Base-by-base conservation (phyloP, 2,888 invertebrate genomes). In the Acleris holmiana region DNA sequence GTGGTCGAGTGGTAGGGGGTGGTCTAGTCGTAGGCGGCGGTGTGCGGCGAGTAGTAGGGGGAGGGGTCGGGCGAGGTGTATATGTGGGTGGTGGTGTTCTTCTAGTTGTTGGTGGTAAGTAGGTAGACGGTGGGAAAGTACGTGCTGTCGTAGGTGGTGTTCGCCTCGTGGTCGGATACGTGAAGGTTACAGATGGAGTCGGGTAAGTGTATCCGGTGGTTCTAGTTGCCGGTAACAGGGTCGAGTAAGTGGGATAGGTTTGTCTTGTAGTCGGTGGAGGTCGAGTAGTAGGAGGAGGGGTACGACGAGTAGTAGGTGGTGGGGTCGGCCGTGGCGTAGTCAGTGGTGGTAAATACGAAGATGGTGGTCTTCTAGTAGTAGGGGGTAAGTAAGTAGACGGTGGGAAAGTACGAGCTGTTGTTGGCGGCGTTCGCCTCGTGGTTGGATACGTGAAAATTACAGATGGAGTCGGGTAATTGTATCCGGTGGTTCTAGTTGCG, bases 191-290 rank as follows among this genome's bases (percentile, higher is more conserved):
- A 58, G 69, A 80, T 1, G 86, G 86, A 7, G 70, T 73, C 0
- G 86, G 82, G 59, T 86, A 86, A 0, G 73, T 71, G 69, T 86
- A 86, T 0, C 85, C 85, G 2, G 85, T 85, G 0, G 84, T 84
- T 73, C 72, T 75, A 2, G 73, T 70, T 3, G 70, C 70, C 5
- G 67, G 71, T 18, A 25, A 21, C 48, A 10, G 48, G 19, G 53
- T 53, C 2, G 72, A 35, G 5, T 71, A 66, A 8, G 77, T 76
- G 1, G 79, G 72, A 61, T 76, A 73, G 47, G 74, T 76, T 72
- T 46, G 74, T 76, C 73, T 68, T 2, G 71, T 72, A 0, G 74
- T 73, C 1, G 76, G 72, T 4, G 73, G 72, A 0, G 73, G 67
- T 4, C 73, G 72, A n/a, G 75, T 76, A 8, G 72, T 68, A 8